Percentiles rank a stretch among this genome's conserved stretches.
Conservation (phyloP, 92 coral and sea anemone species). For the Palythoa grandis region DNA sequence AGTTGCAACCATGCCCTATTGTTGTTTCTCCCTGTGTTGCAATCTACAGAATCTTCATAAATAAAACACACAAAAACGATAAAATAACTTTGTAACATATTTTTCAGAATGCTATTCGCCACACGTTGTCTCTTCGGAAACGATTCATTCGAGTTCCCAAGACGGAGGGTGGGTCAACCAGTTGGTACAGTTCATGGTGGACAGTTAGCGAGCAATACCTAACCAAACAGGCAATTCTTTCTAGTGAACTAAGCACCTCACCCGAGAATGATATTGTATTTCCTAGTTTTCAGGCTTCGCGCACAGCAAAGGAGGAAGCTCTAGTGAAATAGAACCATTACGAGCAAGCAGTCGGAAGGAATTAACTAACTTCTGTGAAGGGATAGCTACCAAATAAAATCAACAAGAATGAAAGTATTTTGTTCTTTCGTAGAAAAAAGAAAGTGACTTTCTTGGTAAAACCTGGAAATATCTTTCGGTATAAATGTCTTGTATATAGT, state of each 20-base stretch:
- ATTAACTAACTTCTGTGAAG: background rate
- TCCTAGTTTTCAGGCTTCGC: constrained; percentile 8
- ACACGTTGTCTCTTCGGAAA: constrained; percentile 43
- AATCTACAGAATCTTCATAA: no score
- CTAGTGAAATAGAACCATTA: background rate
- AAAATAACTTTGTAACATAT: background rate
- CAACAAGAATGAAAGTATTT: no score
- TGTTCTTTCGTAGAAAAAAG: no score
- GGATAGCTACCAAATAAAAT: no score
- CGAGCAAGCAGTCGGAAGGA: background rate
- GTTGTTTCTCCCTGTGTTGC: no score
- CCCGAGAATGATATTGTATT: background rate
- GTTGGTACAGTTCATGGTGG: constrained; percentile 45
- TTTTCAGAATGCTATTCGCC: constrained; percentile 32
- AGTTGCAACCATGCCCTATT: no score
- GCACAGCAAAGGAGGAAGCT: background rate
- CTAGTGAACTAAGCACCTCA: background rate
- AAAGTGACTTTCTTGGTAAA: no score
- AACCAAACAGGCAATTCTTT: background rate
- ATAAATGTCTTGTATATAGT: no score
- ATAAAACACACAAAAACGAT: no score
- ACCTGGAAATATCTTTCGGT: no score
- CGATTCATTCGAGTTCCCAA: constrained; percentile 40
- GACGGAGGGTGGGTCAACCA: constrained; percentile 30
- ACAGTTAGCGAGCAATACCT: constrained; percentile 34